Evolutionary conservation across 2,888 invertebrate species (phyloP).

Genomic region (Drosophila kanekoi): DNA sequence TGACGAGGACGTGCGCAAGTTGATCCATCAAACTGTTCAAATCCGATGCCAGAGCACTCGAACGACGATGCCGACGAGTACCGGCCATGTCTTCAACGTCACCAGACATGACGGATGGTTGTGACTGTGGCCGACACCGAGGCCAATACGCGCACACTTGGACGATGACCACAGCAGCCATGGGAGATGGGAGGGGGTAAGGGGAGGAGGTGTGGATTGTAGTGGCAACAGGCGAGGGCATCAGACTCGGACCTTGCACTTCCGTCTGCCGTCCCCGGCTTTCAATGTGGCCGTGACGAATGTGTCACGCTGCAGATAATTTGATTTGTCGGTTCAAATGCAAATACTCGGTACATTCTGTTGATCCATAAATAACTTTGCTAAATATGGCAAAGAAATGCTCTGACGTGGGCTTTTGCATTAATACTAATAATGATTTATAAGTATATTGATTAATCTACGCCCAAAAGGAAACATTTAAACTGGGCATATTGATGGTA

Average conservation of each 20-base stretch:
- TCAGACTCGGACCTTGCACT: slow-evolving; percentile 30
- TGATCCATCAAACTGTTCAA: slow-evolving; percentile 80
- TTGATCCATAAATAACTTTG: slow-evolving; percentile 51
- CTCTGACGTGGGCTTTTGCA: background rate
- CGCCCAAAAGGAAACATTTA: background rate
- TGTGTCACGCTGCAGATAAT: slow-evolving; percentile 67
- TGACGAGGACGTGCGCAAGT: slow-evolving; percentile 78
- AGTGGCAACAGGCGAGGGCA: slow-evolving; percentile 5
- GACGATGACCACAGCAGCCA: slow-evolving; percentile 39
- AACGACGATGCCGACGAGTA: slow-evolving; percentile 34
- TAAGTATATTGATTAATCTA: slow-evolving; percentile 23
- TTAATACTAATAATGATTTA: slow-evolving; percentile 29
- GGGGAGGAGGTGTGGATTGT: background rate
- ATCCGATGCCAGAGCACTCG: slow-evolving; percentile 72
- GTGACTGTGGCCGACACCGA: slow-evolving; percentile 73
- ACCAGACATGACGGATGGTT: slow-evolving; percentile 71
- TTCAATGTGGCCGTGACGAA: slow-evolving; percentile 58
- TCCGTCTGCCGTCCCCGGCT: slow-evolving; percentile 7
- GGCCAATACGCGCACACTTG: slow-evolving; percentile 52
- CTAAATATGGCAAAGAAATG: slow-evolving; percentile 29
- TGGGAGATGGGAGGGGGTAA: background rate
- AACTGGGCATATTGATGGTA: background rate
- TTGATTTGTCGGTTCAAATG: slow-evolving; percentile 68
- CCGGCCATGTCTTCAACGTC: slow-evolving; percentile 61
- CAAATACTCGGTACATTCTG: slow-evolving; percentile 37